These are phyloP conservation scores for Papilio protenor DNA, from an alignment of 2,888 invertebrate species.

Conservation along the genomic window DNA sequence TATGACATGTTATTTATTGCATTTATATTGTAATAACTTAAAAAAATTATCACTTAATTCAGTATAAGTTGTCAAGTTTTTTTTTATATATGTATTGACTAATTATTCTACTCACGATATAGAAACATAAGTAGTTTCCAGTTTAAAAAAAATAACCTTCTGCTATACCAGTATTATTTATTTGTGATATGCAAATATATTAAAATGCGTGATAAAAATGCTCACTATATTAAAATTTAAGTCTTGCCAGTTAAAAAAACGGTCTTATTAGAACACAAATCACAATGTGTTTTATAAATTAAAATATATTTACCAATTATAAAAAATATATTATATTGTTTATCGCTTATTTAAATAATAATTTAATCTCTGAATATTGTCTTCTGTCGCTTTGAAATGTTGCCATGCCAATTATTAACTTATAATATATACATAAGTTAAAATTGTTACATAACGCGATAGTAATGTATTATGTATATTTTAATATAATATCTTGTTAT, in stretches of 20 bases:
- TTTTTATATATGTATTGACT: no score
- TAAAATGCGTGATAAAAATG: background rate
- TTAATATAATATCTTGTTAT: background rate
- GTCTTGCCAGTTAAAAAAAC: slow-evolving; percentile 4
- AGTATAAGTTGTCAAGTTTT: background rate
- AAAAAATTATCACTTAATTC: background rate
- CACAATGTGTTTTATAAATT: no score
- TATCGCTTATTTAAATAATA: no score
- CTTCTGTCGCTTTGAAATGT: background rate
- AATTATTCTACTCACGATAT: no score
- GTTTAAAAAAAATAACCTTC: background rate
- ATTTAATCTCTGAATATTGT: background rate
- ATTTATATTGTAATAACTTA: background rate
- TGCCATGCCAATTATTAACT: background rate
- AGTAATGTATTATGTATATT: background rate
- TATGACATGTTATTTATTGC: background rate
- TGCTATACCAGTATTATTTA: background rate
- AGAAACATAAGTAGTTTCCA: background rate
- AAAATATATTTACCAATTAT: no score
- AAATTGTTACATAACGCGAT: background rate
- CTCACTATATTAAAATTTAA: background rate
- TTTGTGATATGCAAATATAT: slow-evolving; percentile 3
- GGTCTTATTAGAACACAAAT: no score
- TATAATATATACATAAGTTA: background rate
- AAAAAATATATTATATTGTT: no score